Evolutionary conservation across 92 coral and sea anemone species (phyloP).

Genomic region (Nematostella vectensis): DNA sequence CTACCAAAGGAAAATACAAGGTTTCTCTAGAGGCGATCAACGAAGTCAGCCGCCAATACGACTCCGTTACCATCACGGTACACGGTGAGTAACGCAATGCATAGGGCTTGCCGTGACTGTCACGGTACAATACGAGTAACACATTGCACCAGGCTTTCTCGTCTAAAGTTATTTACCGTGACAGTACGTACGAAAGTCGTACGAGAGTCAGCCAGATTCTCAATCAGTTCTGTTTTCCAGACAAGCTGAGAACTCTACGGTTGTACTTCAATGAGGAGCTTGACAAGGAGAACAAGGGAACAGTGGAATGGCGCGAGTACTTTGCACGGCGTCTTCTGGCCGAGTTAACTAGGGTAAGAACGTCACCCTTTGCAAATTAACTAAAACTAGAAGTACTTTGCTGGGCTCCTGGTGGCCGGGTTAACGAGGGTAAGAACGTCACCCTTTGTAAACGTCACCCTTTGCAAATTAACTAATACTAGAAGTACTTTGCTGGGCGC

Average conservation of each 20-base stretch:
- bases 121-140: not conserved
- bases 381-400: no score
- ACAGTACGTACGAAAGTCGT: no score
- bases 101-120: no score
- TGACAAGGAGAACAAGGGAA: conserved; percentile 16
- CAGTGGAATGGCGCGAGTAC: conserved; percentile 31
- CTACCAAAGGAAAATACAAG: conserved; percentile 24
- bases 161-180: no score
- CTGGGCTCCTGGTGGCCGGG: conserved; percentile 6
- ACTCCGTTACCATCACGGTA: conserved; percentile 12
- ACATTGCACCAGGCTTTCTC: no score
- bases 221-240: no score
- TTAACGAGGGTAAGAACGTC: conserved; percentile 22
- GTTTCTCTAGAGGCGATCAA: conserved; percentile 37
- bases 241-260: conserved; percentile 40
- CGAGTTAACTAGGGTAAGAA: conserved; percentile 23
- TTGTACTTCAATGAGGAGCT: conserved; percentile 31
- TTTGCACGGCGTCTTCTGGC: conserved; percentile 16
- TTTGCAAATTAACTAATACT: no score
- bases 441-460: no score
- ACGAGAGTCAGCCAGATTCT: no score
- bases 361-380: no score
- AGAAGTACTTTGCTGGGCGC: conserved; percentile 10
- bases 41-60: conserved; percentile 12
- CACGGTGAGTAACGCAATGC: conserved; percentile 25